Conservation (phyloP, 2,888 invertebrate species). For the Alentia gelatinosa region DNA sequence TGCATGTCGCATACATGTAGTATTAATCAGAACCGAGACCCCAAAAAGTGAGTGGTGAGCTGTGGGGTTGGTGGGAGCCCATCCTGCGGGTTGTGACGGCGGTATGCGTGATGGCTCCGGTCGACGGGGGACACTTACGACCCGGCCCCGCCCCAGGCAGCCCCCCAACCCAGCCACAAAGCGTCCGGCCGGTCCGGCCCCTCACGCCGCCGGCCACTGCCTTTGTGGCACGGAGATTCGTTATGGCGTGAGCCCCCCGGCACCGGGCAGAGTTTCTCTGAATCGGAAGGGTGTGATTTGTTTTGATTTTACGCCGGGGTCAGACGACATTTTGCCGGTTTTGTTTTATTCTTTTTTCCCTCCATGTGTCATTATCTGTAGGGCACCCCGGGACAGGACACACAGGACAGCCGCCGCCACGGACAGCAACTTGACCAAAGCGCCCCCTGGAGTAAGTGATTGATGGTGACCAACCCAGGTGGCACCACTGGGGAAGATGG, state of each 20-base stretch:
- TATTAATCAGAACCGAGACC: too few relatives aligned
- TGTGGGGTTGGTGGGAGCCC: neutral
- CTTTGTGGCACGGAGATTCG: neutral
- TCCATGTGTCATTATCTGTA: neutral
- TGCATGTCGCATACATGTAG: too few relatives aligned
- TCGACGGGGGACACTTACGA: too few relatives aligned
- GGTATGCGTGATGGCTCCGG: conserved; percentile 1
- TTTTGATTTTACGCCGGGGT: neutral
- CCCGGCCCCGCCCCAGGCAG: neutral
- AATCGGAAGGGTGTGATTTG: neutral
- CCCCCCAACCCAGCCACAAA: neutral
- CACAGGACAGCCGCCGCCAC: neutral
- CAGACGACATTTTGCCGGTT: too few relatives aligned
- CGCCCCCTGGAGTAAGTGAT: conserved; percentile 1
- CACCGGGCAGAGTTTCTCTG: neutral
- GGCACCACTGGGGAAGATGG: neutral
- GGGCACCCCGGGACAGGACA: neutral
- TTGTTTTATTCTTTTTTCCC: too few relatives aligned
- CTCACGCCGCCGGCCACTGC: neutral
- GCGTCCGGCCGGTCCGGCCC: neutral
- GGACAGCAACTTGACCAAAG: neutral
- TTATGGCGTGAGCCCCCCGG: neutral
- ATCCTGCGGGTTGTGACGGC: neutral
- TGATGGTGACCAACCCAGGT: neutral
- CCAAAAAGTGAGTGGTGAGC: too few relatives aligned